Evolutionary conservation across 37 sponge, comb jelly and placozoan genomes (phyloP).

Genomic region (Haliclona indistincta): DNA sequence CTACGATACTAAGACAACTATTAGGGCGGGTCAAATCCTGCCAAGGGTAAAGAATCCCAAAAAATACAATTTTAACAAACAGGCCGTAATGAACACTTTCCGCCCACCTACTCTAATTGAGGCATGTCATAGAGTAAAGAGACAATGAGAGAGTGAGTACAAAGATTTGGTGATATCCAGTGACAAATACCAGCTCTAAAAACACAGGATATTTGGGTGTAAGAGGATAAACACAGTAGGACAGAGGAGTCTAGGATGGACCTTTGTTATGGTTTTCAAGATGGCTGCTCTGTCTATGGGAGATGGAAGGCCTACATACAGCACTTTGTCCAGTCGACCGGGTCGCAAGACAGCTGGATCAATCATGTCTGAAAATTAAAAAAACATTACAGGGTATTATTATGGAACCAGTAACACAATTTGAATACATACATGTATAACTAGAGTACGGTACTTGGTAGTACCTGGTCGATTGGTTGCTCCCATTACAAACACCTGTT

Average conservation of each 20-base stretch:
- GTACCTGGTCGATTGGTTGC: slow-evolving; percentile 95
- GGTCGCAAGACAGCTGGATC: slow-evolving; percentile 97
- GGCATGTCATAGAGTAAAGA: too few species aligned
- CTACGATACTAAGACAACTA: too few species aligned
- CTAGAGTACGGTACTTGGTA: neutral
- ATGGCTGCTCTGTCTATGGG: slow-evolving; percentile 79
- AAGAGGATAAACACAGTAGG: too few species aligned
- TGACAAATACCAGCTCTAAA: neutral
- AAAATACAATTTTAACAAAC: too few species aligned
- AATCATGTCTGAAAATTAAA: slow-evolving; percentile 77
- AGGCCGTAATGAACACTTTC: too few species aligned
- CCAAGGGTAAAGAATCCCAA: too few species aligned
- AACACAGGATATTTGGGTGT: neutral
- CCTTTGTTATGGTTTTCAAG: slow-evolving; percentile 88
- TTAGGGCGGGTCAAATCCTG: too few species aligned
- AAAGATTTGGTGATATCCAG: neutral
- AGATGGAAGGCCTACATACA: slow-evolving; percentile 88
- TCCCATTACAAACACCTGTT: slow-evolving; percentile 94
- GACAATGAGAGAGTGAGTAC: too few species aligned
- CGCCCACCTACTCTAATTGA: too few species aligned
- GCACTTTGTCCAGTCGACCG: slow-evolving; percentile 92
- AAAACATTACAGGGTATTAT: slow-evolving; percentile 30
- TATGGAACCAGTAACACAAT: neutral
- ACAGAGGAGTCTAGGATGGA: too few species aligned
- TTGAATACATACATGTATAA: neutral